Evolutionary conservation across 2,888 invertebrate species (phyloP), one percentile per base, ranked within the genome.

Genomic region (Cyrtodaria siliqua): DNA sequence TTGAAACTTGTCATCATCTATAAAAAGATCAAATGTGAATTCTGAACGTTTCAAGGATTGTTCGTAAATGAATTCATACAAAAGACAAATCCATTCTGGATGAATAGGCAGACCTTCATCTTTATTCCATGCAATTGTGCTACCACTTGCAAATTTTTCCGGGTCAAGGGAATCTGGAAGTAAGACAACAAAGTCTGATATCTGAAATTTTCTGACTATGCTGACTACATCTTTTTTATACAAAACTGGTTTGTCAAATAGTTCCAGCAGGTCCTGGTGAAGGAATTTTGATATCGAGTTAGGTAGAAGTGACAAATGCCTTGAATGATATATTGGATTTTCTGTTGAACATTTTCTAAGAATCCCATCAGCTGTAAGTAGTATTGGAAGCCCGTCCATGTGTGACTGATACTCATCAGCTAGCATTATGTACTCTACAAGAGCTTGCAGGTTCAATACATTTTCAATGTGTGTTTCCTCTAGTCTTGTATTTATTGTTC

Each of bases 311-410:
- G 33, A 12, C 14, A 49, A 50, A 49, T 56, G 69, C 3, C 63
- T 9, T 27, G 76, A 70, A 8, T 49, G 40, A 55, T 69, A 72
- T 1, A 84, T 61, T 9, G 1, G 79, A 60, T 9, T 60, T 56
- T 4, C 40, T n/a, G 1, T 20, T 40, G 42, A 71, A 82, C 20
- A 20, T 27, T 23, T 62, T 23, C 23, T 80, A 12, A 6, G 47
- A 26, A 12, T 29, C 29, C 6, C 6, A 59, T 77, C 79, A 18
- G 56, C 40, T 52, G 77, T 78, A 2, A 85, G 14, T 50, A 77
- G 64, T 9, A 85, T 27, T n/a, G 85, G 83, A 2, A 85, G 38
- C 4, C 73, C 73, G 12, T 60, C 23, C 16, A 78, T 38, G 9
- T 67, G n/a, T 3, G 24, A 20, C 9, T 18, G 9, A 52, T 79